Percentiles rank a stretch among this genome's conserved stretches.
phyloP scores from a whole-genome alignment of 2,888 invertebrate species.

The Brachylomia viminalis region DNA sequence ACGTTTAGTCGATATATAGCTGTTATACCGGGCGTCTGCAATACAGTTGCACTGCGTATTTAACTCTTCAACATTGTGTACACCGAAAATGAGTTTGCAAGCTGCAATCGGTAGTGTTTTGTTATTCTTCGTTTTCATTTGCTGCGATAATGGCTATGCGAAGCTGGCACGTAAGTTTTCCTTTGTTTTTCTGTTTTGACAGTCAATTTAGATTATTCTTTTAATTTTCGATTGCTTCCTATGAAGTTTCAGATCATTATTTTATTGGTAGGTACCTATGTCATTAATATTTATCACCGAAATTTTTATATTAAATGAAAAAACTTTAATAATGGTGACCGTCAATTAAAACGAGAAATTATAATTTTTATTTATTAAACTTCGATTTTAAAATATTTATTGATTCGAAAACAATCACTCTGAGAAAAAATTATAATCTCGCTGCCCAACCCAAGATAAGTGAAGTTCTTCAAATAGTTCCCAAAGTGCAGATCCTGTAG shows the following conservation, averaged over 20 bases:
- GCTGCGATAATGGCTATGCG: conserved; percentile 73
- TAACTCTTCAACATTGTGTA: conserved; percentile 73
- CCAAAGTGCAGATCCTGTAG: neutral
- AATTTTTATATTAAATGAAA: neutral
- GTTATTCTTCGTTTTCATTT: conserved; percentile 70
- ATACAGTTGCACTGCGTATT: conserved; percentile 75
- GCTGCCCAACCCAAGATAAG: neutral
- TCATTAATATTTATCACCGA: neutral
- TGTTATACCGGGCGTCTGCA: conserved; percentile 71
- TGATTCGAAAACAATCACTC: neutral
- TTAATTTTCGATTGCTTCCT: neutral
- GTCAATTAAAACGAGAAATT: no score
- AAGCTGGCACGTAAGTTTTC: conserved; percentile 82
- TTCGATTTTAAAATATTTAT: neutral
- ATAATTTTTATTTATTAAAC: neutral
- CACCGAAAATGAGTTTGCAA: conserved; percentile 75
- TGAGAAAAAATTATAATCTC: neutral
- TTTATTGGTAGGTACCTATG: neutral
- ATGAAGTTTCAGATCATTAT: neutral
- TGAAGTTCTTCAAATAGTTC: neutral
- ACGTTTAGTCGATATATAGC: conserved; percentile 82
- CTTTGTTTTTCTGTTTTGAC: neutral
- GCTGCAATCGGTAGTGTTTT: conserved; percentile 66
- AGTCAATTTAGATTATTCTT: neutral
- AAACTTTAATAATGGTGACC: neutral